Evolutionary conservation across 1,140 invertebrate species (phyloP), one percentile per base, ranked within the genome.

Genomic region (Bursaphelenchus mucronatus): DNA sequence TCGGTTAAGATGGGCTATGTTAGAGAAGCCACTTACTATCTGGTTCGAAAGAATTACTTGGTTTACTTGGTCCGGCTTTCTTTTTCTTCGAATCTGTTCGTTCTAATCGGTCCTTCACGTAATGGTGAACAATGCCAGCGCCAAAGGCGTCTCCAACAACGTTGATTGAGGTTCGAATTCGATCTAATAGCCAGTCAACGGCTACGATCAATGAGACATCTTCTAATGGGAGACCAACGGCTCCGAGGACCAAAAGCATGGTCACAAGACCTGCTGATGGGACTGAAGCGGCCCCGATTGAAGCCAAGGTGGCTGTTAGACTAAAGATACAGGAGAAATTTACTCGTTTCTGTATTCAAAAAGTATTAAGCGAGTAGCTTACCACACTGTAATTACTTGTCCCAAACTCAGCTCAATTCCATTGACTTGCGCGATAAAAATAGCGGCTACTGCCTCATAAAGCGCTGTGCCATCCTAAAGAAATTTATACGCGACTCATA

Each of bases 231-330:
- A 96, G 84, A 41, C 91, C 92, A 58, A 96, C 90, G 4, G 92
- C 91, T 76, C 93, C 91, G 57, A 96, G 83, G 15, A 96, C 93
- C 88, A 96, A 94, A 39, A 95, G 90, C 91, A 96, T 94, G 54
- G 92, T 95, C n/a, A 95, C 91, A 52, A 93, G 83, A 0, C 92
- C 92, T 39, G 93, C 92, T n/a, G 41, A 45, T 0, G 94, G 94
- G 71, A 96, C 94, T 39, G 93, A 92, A 10, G 94, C 93, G 13
- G 93, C 92, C 61, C 94, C 94, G 76, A 97, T 93, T 73, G 91
- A 92, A 0, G 93, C 94, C n/a, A 92, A 90, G 15, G 91, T 94
- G 1, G 92, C 90, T 1, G 92, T 94, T 67, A 95, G 87, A 82
- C 91, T 91, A 74, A 51, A 77, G 81, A 55, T 54, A 13, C 19